Evolutionary conservation across 2,797 vertebrate genomes (phyloP).

Genomic region (Capromys pilorides): DNA sequence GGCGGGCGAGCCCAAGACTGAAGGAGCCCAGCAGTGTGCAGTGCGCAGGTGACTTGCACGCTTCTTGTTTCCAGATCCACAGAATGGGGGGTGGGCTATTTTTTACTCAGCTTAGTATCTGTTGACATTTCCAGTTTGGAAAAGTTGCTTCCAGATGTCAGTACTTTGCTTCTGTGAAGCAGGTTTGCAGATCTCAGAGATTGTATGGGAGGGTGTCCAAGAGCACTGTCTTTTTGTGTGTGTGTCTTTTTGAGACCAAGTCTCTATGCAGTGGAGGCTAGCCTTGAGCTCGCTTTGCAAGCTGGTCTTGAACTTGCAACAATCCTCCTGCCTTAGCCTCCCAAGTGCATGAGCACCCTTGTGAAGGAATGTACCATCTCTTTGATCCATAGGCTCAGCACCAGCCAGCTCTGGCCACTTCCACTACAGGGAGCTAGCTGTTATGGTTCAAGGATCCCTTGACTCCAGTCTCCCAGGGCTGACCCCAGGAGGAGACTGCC

Average conservation of each 20-base stretch:
- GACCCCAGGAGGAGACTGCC: background rate
- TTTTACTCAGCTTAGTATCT: background rate
- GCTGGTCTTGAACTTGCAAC: too few species aligned
- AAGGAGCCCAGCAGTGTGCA: background rate
- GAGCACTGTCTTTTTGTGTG: too few species aligned
- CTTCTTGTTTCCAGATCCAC: background rate
- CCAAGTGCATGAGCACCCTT: background rate
- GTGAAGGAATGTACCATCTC: background rate
- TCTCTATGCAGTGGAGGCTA: too few species aligned
- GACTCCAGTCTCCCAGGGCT: background rate
- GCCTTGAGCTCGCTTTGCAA: too few species aligned
- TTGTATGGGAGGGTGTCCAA: background rate
- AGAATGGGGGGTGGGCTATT: background rate
- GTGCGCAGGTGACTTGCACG: background rate
- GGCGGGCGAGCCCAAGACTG: background rate
- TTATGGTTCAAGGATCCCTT: background rate
- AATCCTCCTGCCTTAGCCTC: too few species aligned
- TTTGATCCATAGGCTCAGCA: background rate
- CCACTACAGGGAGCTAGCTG: background rate
- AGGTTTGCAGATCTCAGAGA: background rate
- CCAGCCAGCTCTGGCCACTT: background rate
- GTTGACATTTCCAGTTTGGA: background rate
- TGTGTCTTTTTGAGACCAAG: too few species aligned
- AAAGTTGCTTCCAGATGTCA: background rate
- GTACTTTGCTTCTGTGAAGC: background rate